These are phyloP conservation scores for Pao palembangensis DNA, from an alignment of 2,113 vertebrate genomes.

Conservation along the genomic window DNA sequence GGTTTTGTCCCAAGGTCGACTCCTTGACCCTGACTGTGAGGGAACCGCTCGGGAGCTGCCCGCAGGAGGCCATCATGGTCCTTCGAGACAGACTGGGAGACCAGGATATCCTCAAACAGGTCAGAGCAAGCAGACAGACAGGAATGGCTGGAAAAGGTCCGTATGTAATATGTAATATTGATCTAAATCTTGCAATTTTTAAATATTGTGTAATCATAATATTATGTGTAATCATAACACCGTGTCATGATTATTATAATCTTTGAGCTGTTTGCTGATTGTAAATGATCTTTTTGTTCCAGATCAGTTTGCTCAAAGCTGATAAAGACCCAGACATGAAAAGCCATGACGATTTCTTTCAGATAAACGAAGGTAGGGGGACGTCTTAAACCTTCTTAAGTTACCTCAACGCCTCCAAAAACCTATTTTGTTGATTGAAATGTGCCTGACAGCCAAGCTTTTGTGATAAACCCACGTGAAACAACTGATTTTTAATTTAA, in stretches of 20 bases:
- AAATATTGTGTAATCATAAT: background rate
- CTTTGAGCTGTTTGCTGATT: background rate
- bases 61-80: conserved; percentile 66
- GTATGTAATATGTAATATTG: too few relatives aligned
- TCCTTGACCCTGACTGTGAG: conserved; percentile 74
- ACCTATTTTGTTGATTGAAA: too few relatives aligned
- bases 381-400: background rate
- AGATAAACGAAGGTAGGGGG: conserved; percentile 33
- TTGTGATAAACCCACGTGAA: background rate
- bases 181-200: background rate
- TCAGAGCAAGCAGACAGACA: conserved; percentile 47
- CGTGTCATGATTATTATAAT: background rate
- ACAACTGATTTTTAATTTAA: background rate
- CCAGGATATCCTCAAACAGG: conserved; percentile 71
- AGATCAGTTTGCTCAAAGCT: conserved; percentile 45
- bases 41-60: conserved; percentile 43
- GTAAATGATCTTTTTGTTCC: conserved; percentile 14
- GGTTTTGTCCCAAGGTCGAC: conserved; percentile 70
- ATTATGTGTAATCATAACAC: background rate
- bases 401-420: too few relatives aligned
- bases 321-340: conserved; percentile 6
- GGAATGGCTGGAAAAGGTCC: background rate
- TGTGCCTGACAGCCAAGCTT: background rate
- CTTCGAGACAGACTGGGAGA: conserved; percentile 80
- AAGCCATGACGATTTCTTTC: conserved; percentile 3